Conservation (phyloP, 2,888 invertebrate species). For the Chymomyza fuscimana region DNA sequence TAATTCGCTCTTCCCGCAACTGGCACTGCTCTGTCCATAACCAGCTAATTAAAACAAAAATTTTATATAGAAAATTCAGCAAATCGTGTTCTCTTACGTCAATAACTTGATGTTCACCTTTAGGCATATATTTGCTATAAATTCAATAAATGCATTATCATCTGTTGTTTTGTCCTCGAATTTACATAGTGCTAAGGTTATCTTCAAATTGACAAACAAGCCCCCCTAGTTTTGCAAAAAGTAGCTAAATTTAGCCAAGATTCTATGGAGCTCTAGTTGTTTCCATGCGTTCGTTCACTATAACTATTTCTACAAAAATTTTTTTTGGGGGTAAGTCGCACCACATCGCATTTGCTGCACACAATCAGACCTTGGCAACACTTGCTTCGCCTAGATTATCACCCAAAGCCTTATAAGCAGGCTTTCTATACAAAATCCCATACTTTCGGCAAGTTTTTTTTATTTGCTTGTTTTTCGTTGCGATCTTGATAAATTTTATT, state of each 20-base stretch:
- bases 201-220: not conserved
- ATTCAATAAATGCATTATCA: not conserved
- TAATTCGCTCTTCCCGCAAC: not conserved
- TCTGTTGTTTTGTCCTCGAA: not conserved
- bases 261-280: not conserved
- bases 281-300: not conserved
- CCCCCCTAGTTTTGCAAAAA: not conserved
- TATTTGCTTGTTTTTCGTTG: conserved; percentile 56
- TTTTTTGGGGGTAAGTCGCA: conserved; percentile 17
- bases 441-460: conserved; percentile 37
- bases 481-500: conserved; percentile 49
- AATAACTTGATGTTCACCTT: not conserved
- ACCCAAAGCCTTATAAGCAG: conserved; percentile 7
- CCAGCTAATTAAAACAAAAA: conserved; percentile 2
- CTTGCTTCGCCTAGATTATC: conserved; percentile 27
- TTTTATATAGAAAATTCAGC: not conserved
- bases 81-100: not conserved
- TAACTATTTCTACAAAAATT: too few relatives aligned
- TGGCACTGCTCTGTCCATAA: not conserved
- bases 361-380: conserved; percentile 65
- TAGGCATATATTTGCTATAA: not conserved
- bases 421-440: conserved; percentile 16
- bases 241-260: not conserved
- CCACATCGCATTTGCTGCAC: conserved; percentile 21
- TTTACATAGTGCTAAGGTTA: not conserved